phyloP scores from a whole-genome alignment of 2,797 vertebrate genomes.

The Pseudochromis fuscus region DNA sequence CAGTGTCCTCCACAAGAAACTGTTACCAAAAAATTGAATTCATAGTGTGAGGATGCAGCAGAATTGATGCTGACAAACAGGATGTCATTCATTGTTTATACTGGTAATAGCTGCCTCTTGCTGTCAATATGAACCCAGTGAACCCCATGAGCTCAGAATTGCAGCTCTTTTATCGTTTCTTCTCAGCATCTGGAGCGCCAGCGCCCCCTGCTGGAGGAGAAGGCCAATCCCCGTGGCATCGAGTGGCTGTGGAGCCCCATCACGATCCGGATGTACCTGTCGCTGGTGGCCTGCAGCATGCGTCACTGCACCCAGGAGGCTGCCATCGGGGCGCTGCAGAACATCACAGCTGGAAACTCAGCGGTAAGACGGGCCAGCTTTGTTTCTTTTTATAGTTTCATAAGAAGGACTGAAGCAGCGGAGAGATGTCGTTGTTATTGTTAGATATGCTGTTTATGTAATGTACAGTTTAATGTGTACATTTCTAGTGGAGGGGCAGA shows the following conservation, averaged over 20 bases:
- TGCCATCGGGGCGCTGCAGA: slow-evolving; percentile 93
- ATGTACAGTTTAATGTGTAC: background rate
- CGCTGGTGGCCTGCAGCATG: slow-evolving; percentile 90
- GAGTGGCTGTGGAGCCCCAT: slow-evolving; percentile 94
- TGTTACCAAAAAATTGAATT: background rate
- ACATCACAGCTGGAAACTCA: slow-evolving; percentile 91
- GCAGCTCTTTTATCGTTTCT: background rate
- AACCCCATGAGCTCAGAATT: slow-evolving; percentile 2
- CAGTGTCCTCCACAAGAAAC: background rate
- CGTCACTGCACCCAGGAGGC: slow-evolving; percentile 90
- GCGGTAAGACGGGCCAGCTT: slow-evolving; percentile 71
- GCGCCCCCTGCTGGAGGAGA: slow-evolving; percentile 86
- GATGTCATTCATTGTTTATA: background rate
- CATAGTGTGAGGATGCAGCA: background rate
- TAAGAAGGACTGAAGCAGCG: slow-evolving; percentile 2
- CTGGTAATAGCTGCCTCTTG: background rate
- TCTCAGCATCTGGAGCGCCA: slow-evolving; percentile 55
- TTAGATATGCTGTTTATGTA: background rate
- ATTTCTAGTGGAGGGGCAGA: background rate
- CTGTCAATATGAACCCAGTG: slow-evolving; percentile 21
- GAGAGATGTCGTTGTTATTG: background rate
- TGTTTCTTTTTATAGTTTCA: background rate
- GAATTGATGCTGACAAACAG: background rate
- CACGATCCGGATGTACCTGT: slow-evolving; percentile 93
- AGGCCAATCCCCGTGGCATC: slow-evolving; percentile 87